These are phyloP conservation scores for Aurelia coerulea DNA, from an alignment of 30 jellyfish, hydroid and myxozoan genomes.

Conservation along the genomic window DNA sequence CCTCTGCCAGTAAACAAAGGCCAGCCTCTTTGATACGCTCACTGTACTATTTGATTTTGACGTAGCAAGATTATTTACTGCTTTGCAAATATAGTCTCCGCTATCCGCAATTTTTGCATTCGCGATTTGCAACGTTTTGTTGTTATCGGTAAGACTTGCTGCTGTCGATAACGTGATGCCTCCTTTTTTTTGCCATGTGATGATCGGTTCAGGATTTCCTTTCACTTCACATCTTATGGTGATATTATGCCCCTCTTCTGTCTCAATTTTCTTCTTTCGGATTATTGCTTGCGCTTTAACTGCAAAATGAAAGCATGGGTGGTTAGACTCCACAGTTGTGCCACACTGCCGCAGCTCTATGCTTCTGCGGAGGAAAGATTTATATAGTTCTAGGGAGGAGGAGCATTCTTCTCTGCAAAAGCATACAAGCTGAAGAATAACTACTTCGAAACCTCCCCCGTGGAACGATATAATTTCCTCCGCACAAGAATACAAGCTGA, in stretches of 20 bases:
- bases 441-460: too few relatives aligned
- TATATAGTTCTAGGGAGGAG: too few relatives aligned
- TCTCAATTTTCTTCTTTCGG: not conserved
- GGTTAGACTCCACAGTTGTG: too few relatives aligned
- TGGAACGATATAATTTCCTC: too few relatives aligned
- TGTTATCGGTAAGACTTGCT: not conserved
- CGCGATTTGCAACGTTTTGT: not conserved
- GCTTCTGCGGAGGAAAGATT: too few relatives aligned
- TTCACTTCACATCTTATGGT: conserved; percentile 4
- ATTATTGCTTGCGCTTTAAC: conserved; percentile 25
- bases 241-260: conserved; percentile 20
- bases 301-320: not conserved
- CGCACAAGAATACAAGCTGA: too few relatives aligned
- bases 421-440: too few relatives aligned
- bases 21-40: not conserved
- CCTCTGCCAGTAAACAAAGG: not conserved
- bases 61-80: not conserved
- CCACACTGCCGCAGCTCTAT: too few relatives aligned
- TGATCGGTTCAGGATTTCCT: conserved; percentile 22
- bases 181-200: conserved; percentile 17
- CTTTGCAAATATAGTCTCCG: conserved; percentile 39
- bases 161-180: not conserved
- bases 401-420: too few relatives aligned
- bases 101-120: not conserved
- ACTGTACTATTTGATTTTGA: not conserved